A percentile compares a stretch with the other conserved stretches of the same genome.
Conservation (phyloP, 2,113 vertebrate genomes). For the Catagonus wagneri region DNA sequence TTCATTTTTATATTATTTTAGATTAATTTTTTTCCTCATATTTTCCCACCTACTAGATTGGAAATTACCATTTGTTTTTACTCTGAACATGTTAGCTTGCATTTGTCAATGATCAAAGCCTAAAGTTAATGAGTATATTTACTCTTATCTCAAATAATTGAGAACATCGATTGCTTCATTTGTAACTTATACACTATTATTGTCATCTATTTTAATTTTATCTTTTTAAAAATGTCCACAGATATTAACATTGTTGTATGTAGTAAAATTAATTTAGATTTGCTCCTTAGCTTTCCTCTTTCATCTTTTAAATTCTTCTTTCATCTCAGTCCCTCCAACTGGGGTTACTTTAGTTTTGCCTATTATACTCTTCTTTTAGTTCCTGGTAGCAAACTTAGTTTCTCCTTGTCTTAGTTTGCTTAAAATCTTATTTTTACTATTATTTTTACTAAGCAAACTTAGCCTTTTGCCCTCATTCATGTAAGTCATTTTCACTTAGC, state of each 20-base stretch:
- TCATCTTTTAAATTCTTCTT: neutral
- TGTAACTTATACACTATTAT: neutral
- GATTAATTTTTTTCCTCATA: neutral
- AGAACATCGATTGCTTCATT: neutral
- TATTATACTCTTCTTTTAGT: neutral
- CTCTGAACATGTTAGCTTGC: neutral
- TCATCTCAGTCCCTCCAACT: neutral
- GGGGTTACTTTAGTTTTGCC: neutral
- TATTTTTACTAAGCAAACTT: neutral
- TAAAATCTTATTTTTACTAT: neutral
- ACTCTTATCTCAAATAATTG: neutral
- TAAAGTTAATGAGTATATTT: conserved; percentile 21
- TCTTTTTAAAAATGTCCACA: neutral
- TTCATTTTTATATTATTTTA: neutral
- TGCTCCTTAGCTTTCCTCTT: neutral
- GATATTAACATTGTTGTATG: neutral
- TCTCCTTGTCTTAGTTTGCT: neutral
- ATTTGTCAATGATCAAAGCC: neutral
- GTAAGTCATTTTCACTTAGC: neutral
- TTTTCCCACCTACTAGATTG: neutral
- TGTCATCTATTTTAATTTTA: neutral
- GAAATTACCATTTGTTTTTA: neutral
- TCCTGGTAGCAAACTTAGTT: neutral
- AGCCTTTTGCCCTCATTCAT: no score
- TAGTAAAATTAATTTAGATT: neutral